Conservation (phyloP, 2,888 invertebrate genomes). For the Aphodius sticticus region DNA sequence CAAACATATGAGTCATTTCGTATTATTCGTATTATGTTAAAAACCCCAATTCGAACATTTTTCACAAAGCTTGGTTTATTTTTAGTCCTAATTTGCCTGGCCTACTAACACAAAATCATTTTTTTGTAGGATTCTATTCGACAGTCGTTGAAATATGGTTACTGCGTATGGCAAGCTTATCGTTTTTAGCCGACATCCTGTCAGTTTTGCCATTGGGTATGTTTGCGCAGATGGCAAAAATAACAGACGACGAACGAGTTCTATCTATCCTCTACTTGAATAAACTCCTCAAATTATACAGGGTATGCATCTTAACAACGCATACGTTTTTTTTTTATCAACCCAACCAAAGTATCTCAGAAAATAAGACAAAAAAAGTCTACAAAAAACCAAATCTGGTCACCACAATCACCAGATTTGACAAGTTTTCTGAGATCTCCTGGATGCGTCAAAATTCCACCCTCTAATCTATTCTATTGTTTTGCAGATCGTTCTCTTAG, state of each 20-base stretch:
- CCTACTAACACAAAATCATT: too few relatives aligned
- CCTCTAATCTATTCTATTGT: slow-evolving; percentile 18
- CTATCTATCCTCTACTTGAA: slow-evolving; percentile 30
- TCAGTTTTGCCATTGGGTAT: slow-evolving; percentile 40
- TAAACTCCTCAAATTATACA: slow-evolving; percentile 38
- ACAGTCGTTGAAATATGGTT: slow-evolving; percentile 31
- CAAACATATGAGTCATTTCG: too few relatives aligned
- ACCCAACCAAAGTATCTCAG: not conserved
- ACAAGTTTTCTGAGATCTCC: too few relatives aligned
- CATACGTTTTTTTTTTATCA: too few relatives aligned
- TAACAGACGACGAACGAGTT: slow-evolving; percentile 26
- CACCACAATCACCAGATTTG: too few relatives aligned
- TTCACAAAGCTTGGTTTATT: too few relatives aligned
- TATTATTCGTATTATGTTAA: too few relatives aligned
- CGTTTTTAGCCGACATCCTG: slow-evolving; percentile 40
- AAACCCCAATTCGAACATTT: too few relatives aligned
- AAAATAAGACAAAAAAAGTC: too few relatives aligned
- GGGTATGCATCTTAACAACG: slow-evolving; percentile 26
- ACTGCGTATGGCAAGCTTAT: slow-evolving; percentile 36
- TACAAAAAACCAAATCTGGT: too few relatives aligned
- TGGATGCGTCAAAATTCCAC: not conserved
- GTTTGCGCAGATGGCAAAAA: slow-evolving; percentile 26
- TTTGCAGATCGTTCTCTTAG: slow-evolving; percentile 41
- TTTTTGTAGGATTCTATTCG: slow-evolving; percentile 27
- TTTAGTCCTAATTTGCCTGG: too few relatives aligned